Conservation (phyloP, 2,888 invertebrate species). For the Hypolimnas misippus region DNA sequence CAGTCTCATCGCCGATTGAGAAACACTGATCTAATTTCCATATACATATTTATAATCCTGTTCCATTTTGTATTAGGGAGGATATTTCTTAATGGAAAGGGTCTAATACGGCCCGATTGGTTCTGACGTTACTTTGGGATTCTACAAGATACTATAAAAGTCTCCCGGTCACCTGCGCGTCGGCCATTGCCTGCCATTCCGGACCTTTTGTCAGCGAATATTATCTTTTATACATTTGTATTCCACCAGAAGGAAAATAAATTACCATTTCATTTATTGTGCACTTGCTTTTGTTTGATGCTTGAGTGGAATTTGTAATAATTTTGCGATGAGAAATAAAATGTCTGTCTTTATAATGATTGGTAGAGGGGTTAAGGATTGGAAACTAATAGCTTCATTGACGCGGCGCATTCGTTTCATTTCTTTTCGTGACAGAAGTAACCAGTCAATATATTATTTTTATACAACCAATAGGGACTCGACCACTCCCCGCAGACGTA, state of each 20-base stretch:
- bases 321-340: no score
- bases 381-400: no score
- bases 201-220: not conserved
- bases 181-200: not conserved
- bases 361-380: no score
- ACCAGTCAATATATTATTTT: no score
- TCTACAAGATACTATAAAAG: not conserved
- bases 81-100: not conserved
- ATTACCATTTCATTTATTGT: not conserved
- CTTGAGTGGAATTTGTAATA: not conserved
- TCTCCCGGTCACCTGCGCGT: not conserved
- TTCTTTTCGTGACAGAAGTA: no score
- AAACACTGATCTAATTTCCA: not conserved
- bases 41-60: not conserved
- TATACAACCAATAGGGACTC: no score
- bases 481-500: no score
- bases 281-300: not conserved
- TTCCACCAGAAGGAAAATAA: not conserved
- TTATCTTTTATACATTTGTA: not conserved
- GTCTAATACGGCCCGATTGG: conserved; percentile 4
- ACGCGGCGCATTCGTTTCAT: no score
- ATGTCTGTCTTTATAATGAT: no score
- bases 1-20: not conserved
- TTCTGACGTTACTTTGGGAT: not conserved
- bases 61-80: not conserved